Evolutionary conservation across 1,140 invertebrate genomes (phyloP).

Genomic region (Cecropterus lyciades): DNA sequence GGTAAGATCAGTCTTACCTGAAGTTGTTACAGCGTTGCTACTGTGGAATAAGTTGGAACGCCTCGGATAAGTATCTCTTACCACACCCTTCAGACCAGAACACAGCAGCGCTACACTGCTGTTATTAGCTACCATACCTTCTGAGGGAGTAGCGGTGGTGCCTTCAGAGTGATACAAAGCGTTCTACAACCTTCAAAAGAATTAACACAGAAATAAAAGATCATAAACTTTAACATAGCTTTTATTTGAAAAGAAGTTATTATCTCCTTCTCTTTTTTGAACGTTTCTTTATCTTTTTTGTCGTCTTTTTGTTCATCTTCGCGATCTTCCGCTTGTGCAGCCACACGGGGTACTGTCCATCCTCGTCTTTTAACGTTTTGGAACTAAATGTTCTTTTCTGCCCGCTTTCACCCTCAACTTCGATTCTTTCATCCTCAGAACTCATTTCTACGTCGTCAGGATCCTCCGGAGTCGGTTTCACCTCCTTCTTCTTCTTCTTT

Average conservation of each 20-base stretch:
- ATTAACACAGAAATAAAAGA: neutral
- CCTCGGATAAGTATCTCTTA: too few species aligned
- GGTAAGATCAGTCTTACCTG: too few species aligned
- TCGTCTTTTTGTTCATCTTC: conserved; percentile 62
- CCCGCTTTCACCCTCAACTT: conserved; percentile 60
- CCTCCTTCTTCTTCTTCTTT: conserved; percentile 63
- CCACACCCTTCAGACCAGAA: too few species aligned
- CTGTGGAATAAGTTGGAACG: too few species aligned
- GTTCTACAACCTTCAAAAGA: too few species aligned
- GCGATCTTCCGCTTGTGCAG: conserved; percentile 76
- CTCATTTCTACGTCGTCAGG: conserved; percentile 73
- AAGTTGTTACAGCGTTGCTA: too few species aligned
- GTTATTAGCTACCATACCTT: too few species aligned
- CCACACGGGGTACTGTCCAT: conserved; percentile 78
- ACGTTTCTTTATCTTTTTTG: conserved; percentile 70
- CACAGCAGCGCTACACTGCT: too few species aligned
- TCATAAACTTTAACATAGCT: conserved; percentile 32
- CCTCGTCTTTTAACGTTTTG: conserved; percentile 77
- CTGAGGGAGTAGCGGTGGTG: too few species aligned
- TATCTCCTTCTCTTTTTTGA: conserved; percentile 66
- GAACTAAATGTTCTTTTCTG: conserved; percentile 67
- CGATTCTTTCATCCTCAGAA: conserved; percentile 72
- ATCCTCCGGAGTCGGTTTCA: conserved; percentile 44
- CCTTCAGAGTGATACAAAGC: too few species aligned
- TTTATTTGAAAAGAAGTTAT: conserved; percentile 42